These are phyloP conservation scores for Volucella bombylans DNA, from an alignment of 2,888 invertebrate species.

Conservation along the genomic window DNA sequence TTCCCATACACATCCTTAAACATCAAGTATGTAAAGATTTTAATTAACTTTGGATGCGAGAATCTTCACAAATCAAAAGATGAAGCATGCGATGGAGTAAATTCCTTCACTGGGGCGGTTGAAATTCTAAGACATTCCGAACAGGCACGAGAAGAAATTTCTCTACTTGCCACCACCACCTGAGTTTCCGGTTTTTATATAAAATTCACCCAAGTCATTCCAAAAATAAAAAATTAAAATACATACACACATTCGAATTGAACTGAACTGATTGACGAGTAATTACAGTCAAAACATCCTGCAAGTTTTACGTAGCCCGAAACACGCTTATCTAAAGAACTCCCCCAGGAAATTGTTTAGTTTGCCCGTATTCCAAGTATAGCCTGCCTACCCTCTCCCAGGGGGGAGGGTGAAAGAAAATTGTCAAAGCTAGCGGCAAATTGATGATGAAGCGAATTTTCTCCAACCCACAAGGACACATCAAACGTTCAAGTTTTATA, in stretches of 20 bases:
- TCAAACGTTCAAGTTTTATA: slow-evolving; percentile 17
- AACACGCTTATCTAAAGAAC: not conserved
- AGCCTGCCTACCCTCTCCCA: not conserved
- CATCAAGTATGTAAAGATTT: slow-evolving; percentile 20
- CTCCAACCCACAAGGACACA: slow-evolving; percentile 6
- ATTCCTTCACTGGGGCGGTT: not conserved
- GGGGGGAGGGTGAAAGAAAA: not conserved
- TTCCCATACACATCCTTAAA: not conserved
- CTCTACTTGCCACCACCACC: not conserved
- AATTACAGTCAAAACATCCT: slow-evolving; percentile 11
- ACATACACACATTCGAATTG: not conserved
- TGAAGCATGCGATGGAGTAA: not conserved
- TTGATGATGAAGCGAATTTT: slow-evolving; percentile 30
- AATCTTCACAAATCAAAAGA: slow-evolving; percentile 6
- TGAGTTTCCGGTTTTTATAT: not conserved
- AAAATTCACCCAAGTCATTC: slow-evolving; percentile 15
- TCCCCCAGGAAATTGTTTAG: not conserved
- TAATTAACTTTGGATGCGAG: slow-evolving; percentile 53
- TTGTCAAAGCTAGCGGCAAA: slow-evolving; percentile 50
- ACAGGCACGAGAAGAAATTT: not conserved
- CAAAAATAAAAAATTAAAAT: not conserved
- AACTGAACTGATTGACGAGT: slow-evolving; percentile 33
- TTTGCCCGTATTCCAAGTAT: not conserved
- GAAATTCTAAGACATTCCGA: slow-evolving; percentile 1
- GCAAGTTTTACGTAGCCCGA: not conserved